Evolutionary conservation across 2,888 invertebrate species (phyloP).

Genomic region (Cyrtodaria siliqua): DNA sequence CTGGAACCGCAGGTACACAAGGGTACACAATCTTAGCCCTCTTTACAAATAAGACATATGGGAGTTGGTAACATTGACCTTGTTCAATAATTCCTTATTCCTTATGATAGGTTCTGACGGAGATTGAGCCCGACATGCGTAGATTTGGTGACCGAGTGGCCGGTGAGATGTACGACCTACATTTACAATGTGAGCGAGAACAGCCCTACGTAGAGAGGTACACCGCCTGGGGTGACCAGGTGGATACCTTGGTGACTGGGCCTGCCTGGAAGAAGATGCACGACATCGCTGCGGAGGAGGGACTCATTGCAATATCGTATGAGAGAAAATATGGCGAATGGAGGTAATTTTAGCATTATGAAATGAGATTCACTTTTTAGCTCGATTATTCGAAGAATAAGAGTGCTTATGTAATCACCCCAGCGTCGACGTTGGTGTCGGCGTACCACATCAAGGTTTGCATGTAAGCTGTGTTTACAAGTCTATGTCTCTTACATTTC

Average conservation of each 20-base stretch:
- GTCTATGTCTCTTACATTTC: too few species aligned
- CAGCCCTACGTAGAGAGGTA: slow-evolving; percentile 86
- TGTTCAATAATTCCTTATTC: too few species aligned
- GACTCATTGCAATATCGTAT: slow-evolving; percentile 87
- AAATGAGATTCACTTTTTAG: too few species aligned
- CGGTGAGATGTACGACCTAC: slow-evolving; percentile 86
- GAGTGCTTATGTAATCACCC: too few species aligned
- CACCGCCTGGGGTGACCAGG: slow-evolving; percentile 87
- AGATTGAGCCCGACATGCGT: slow-evolving; percentile 85
- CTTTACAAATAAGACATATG: too few species aligned
- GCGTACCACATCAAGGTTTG: too few species aligned
- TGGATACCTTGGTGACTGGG: slow-evolving; percentile 87
- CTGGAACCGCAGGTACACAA: too few species aligned
- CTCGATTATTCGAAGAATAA: too few species aligned
- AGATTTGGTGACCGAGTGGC: slow-evolving; percentile 87
- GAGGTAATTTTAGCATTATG: slow-evolving; percentile 83
- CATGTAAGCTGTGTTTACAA: too few species aligned
- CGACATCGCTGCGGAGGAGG: slow-evolving; percentile 87
- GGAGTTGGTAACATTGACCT: too few species aligned
- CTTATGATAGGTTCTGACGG: slow-evolving; percentile 80
- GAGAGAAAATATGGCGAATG: slow-evolving; percentile 85
- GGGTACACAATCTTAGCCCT: too few species aligned
- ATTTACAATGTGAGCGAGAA: slow-evolving; percentile 86
- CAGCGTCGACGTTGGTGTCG: too few species aligned
- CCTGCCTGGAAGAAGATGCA: slow-evolving; percentile 87